Evolutionary conservation across 2,888 invertebrate species (phyloP).

Genomic region (Drosophila yooni): DNA sequence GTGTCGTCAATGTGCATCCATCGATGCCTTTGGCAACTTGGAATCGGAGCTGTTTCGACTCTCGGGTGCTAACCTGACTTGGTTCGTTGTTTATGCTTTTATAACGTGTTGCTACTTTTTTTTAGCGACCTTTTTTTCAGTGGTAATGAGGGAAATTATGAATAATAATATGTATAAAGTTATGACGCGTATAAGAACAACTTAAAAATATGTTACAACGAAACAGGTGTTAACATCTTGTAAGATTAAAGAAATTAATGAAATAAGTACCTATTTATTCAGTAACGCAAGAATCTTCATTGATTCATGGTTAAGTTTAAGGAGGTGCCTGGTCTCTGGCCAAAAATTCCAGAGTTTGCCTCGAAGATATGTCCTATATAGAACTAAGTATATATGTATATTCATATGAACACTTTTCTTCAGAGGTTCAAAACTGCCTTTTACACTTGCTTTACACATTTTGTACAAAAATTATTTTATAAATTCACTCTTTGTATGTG

Average conservation of each 20-base stretch:
- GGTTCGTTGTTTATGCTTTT: slow-evolving; percentile 45
- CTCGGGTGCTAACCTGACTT: slow-evolving; percentile 20
- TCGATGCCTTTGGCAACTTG: slow-evolving; percentile 42
- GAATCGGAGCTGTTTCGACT: slow-evolving; percentile 16
- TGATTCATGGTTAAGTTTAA: not conserved
- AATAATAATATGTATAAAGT: not conserved
- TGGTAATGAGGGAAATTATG: not conserved
- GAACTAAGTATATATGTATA: not conserved
- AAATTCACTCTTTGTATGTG: not conserved
- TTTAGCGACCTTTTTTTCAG: not conserved
- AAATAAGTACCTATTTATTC: not conserved
- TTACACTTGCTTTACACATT: not conserved
- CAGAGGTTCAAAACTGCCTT: not conserved
- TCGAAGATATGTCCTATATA: not conserved
- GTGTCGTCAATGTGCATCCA: slow-evolving; percentile 59
- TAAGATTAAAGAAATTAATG: not conserved
- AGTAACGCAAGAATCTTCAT: not conserved
- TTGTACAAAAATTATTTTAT: not conserved
- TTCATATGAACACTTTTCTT: not conserved
- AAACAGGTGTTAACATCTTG: not conserved
- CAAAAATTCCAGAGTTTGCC: no score
- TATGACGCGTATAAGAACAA: not conserved
- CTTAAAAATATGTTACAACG: not conserved
- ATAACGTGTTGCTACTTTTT: slow-evolving; percentile 64
- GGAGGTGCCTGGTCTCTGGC: no score